Conservation (phyloP, 2,888 invertebrate genomes). For the Dysmachus trigonus region DNA sequence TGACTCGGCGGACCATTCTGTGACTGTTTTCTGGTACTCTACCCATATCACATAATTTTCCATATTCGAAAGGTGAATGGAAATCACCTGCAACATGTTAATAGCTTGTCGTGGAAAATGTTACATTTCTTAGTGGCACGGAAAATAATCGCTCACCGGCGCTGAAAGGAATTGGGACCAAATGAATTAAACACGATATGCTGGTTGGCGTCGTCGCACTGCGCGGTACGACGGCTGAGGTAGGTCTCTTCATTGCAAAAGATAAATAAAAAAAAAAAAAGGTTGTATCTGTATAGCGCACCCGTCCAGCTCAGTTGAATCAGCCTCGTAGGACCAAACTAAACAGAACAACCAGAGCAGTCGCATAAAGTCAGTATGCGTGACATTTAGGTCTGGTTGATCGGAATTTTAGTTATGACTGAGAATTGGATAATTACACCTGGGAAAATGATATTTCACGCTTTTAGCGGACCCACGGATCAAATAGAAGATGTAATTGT, state of each 20-base stretch:
- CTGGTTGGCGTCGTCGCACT: not conserved
- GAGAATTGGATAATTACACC: constrained; percentile 1
- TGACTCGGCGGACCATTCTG: not conserved
- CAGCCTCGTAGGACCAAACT: not conserved
- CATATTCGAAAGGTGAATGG: constrained; percentile 37
- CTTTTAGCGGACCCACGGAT: not conserved
- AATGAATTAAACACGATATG: constrained; percentile 15
- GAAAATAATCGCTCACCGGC: constrained; percentile 8
- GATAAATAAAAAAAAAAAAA: not conserved
- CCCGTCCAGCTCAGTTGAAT: not conserved
- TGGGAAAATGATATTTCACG: constrained; percentile 40
- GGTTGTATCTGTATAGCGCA: not conserved
- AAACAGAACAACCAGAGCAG: not conserved
- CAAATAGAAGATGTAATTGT: not conserved
- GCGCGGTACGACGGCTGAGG: not conserved
- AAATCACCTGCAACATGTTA: constrained; percentile 36
- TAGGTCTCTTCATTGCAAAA: not conserved
- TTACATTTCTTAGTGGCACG: constrained; percentile 21
- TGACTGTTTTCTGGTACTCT: not conserved
- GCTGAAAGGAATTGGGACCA: constrained; percentile 17
- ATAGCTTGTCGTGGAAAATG: constrained; percentile 32
- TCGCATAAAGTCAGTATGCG: not conserved
- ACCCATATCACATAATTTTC: constrained; percentile 10
- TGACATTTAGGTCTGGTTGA: not conserved
- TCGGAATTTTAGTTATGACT: not conserved